A percentile compares a stretch with the other conserved stretches of the same genome.
These are phyloP conservation scores for Epinephelus awoara DNA, from an alignment of 2,797 vertebrate species.

Conservation along the genomic window DNA sequence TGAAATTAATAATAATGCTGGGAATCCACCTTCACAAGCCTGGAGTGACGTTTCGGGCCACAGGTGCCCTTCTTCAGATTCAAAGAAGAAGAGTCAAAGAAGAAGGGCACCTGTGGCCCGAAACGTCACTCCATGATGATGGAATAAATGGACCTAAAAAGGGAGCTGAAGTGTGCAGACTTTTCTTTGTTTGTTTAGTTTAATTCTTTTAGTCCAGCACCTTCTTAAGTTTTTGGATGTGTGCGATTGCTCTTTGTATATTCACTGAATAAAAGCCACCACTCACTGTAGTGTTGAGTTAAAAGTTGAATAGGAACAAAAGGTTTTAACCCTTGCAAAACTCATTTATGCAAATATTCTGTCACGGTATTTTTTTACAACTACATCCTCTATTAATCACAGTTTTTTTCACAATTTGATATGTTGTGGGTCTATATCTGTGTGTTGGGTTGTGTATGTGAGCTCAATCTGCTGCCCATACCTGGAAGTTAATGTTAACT, in stretches of 20 bases:
- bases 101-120: too few species aligned
- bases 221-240: too few species aligned
- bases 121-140: too few species aligned
- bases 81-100: too few species aligned
- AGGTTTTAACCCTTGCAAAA: too few species aligned
- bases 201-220: too few species aligned
- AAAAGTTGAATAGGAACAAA: neutral
- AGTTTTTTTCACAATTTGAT: neutral
- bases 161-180: too few species aligned
- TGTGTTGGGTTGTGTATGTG: neutral
- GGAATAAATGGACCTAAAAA: too few species aligned
- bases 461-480: neutral
- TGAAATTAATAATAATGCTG: neutral
- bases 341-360: neutral
- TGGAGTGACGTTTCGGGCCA: too few species aligned
- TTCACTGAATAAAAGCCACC: neutral
- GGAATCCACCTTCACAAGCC: neutral
- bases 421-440: neutral
- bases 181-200: too few species aligned
- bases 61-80: too few species aligned
- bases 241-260: too few species aligned
- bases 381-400: neutral
- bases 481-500: conserved; percentile 11
- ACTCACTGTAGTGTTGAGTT: neutral
- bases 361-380: neutral